Base-by-base conservation (phyloP, 2,797 vertebrate genomes). In the Fringilla coelebs region DNA sequence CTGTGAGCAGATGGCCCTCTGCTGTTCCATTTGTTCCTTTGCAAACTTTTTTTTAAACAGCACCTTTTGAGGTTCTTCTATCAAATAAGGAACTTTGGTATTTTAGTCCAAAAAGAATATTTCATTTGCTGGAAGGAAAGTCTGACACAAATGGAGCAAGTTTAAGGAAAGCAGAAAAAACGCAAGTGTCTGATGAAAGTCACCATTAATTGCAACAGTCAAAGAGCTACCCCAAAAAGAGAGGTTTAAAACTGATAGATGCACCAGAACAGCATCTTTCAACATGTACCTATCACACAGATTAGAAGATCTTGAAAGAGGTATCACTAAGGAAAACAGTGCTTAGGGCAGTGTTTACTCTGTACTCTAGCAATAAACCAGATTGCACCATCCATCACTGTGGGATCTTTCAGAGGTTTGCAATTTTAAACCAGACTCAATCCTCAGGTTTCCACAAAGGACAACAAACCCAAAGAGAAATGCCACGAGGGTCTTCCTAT, bases 1-100 rank as follows among this genome's bases (percentile, higher is more conserved):
- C 43, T 51, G 41, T 54, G 80, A 55, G 22, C 21, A 81, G 66
- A 32, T 60, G 13, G 83, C 93, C 93, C 95, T 87, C 95, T 96
- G 61, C 77, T 95, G 94, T 71, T 91, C 9, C 2, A 21, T 73
- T 52, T 80, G 7, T 17, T 84, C 36, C 20, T 67, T 60, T 52
- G 22, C 58, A 78, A 75, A 32, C 2, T 19, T 46, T 78, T 49
- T 78, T 79, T 46, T 22, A 1, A 65, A 29, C 3, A 17, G 13
- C 6, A 52, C 1, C 8, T 66, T 87, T 54, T 75, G 20, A 72
- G 2, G 2, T 41, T 65, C 34, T 71, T 36, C 19, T 55, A 32
- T 34, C 25, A 52, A 68, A 76, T 15, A 63, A 73, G 13, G 10
- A 77, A 25, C 13, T 54, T 36, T 1, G 6, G 8, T 6, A 40